Conservation (phyloP, 2,888 invertebrate species). For the Oxyteleia sp. region DNA sequence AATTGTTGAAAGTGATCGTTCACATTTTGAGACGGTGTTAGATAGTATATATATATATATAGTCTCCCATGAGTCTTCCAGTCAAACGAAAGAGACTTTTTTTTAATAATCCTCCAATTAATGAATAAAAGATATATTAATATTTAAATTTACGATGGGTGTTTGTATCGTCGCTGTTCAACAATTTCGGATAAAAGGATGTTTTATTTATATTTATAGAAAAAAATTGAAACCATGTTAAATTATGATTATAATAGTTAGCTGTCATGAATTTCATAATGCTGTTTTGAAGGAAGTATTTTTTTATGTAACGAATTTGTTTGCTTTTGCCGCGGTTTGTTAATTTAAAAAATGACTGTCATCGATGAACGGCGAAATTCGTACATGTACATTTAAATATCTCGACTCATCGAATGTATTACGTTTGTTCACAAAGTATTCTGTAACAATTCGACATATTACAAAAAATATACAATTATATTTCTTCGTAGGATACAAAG, state of each 20-base stretch:
- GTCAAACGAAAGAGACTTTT: constrained; percentile 25
- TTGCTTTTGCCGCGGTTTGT: background rate
- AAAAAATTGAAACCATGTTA: background rate
- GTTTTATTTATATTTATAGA: constrained; percentile 29
- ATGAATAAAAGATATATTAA: constrained; percentile 9
- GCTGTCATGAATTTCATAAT: constrained; percentile 8
- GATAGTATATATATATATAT: constrained; percentile 2
- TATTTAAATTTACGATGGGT: background rate
- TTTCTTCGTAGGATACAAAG: constrained; percentile 1
- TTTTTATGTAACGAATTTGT: background rate
- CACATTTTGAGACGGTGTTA: background rate
- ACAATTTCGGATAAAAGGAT: constrained; percentile 34
- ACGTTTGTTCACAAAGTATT: too few relatives aligned
- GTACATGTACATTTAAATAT: too few relatives aligned
- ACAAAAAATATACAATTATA: background rate
- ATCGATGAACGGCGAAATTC: too few relatives aligned
- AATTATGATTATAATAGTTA: constrained; percentile 14
- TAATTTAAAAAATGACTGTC: background rate
- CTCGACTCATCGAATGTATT: too few relatives aligned
- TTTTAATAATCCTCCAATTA: constrained; percentile 22
- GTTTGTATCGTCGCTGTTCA: constrained; percentile 29
- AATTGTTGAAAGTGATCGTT: constrained; percentile 48
- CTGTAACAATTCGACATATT: too few relatives aligned
- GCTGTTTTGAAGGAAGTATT: background rate
- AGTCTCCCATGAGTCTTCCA: constrained; percentile 50